Evolutionary conservation across 2,888 invertebrate species (phyloP).

Genomic region (Rhingia campestris): DNA sequence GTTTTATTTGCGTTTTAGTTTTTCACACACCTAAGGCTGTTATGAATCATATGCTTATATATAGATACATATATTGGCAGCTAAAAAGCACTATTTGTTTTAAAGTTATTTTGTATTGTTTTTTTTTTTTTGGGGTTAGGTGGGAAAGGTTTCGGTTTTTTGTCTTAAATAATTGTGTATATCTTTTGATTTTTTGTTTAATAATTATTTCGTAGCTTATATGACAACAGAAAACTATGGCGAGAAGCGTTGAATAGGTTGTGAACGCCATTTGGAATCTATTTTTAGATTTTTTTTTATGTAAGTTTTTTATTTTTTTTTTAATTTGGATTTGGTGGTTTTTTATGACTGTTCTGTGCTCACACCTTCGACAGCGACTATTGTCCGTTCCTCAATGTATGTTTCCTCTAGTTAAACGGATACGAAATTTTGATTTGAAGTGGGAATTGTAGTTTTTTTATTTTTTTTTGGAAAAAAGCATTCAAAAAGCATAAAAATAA

Average conservation of each 20-base stretch:
- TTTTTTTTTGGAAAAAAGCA: conserved; percentile 62
- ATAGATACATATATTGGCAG: conserved; percentile 28
- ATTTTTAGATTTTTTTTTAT: conserved; percentile 46
- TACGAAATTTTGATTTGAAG: conserved; percentile 48
- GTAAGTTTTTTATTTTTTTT: conserved; percentile 48
- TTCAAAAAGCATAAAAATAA: conserved; percentile 69
- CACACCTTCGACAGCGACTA: conserved; percentile 82
- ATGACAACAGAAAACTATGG: conserved; percentile 79
- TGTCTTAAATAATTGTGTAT: conserved; percentile 16
- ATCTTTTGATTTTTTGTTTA: background rate
- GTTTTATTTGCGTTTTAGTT: conserved; percentile 17
- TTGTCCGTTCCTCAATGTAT: conserved; percentile 82
- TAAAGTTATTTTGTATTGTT: conserved; percentile 36
- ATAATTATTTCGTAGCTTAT: conserved; percentile 76
- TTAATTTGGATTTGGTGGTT: conserved; percentile 48
- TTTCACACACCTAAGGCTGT: conserved; percentile 48
- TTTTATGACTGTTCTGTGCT: conserved; percentile 79
- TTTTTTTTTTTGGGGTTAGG: conserved; percentile 14
- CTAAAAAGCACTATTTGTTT: conserved; percentile 53
- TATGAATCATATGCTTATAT: conserved; percentile 3
- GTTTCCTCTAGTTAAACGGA: conserved; percentile 80
- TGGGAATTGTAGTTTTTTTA: background rate
- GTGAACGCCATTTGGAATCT: conserved; percentile 48
- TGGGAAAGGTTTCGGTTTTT: conserved; percentile 22
- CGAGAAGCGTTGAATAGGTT: conserved; percentile 70